A percentile compares a stretch with the other conserved stretches of the same genome.
Evolutionary conservation across 2,888 invertebrate species (phyloP).

Genomic region (Drosophila kokeensis): DNA sequence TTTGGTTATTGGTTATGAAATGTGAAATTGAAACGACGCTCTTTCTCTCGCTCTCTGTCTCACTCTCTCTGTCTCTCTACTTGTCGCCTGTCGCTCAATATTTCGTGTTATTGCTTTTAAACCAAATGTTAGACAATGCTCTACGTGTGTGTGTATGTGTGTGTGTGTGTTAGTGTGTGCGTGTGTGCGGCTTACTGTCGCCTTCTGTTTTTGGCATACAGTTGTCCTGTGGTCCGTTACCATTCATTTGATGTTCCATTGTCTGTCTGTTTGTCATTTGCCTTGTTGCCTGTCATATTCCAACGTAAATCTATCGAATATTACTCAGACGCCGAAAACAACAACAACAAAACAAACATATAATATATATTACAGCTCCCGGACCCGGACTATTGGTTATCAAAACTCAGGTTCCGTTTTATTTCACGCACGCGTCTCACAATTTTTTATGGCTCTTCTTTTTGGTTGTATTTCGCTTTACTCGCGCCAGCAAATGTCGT

Average conservation of each 20-base stretch:
- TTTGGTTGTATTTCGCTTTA: conserved; percentile 34
- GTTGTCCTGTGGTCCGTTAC: conserved; percentile 23
- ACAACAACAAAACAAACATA: not conserved
- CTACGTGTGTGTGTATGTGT: conserved; percentile 1
- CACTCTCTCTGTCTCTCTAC: too few relatives aligned
- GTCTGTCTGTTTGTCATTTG: conserved; percentile 6
- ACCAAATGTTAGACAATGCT: conserved; percentile 31
- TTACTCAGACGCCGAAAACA: conserved; percentile 33
- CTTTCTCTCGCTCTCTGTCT: not conserved
- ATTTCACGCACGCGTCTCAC: conserved; percentile 72
- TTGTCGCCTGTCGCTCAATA: conserved; percentile 38
- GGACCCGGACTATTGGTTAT: conserved; percentile 13
- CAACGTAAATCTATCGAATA: conserved; percentile 41
- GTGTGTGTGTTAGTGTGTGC: conserved; percentile 5
- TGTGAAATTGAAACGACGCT: conserved; percentile 21
- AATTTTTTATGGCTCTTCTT: conserved; percentile 57
- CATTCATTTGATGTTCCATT: conserved; percentile 22
- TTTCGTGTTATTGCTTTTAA: conserved; percentile 63
- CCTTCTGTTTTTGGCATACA: conserved; percentile 50
- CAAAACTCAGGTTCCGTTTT: conserved; percentile 28
- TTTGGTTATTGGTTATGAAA: conserved; percentile 38
- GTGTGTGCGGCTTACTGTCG: conserved; percentile 10
- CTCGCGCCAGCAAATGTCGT: conserved; percentile 71
- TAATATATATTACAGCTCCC: conserved; percentile 3
- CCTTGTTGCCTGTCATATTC: conserved; percentile 28